phyloP scores from a whole-genome alignment of 2,113 vertebrate genomes.

The Saccopteryx bilineata region DNA sequence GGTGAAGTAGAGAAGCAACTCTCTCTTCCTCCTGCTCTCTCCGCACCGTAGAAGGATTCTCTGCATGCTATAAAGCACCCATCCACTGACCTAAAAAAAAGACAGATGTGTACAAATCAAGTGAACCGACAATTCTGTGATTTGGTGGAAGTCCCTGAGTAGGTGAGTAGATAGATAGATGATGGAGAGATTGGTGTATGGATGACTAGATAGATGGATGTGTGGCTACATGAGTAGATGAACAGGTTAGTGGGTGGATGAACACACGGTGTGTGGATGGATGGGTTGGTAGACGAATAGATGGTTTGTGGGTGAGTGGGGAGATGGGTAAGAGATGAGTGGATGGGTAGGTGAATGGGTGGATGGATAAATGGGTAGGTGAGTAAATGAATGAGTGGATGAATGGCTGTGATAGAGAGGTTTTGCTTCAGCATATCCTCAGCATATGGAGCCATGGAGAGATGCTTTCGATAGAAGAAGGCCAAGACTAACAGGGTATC shows the following conservation, averaged over 20 bases:
- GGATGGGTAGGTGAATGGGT: background rate
- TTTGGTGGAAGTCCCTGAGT: background rate
- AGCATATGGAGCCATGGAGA: rapidly evolving
- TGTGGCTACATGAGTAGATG: background rate
- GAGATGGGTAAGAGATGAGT: no score
- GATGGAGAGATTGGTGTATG: rapidly evolving
- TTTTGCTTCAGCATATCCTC: background rate
- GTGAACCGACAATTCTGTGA: background rate
- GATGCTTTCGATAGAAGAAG: background rate
- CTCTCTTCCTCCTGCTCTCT: background rate
- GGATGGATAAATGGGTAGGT: background rate
- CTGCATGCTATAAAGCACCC: no score
- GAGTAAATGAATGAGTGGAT: background rate
- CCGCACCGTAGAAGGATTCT: background rate
- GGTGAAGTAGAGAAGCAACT: rapidly evolving
- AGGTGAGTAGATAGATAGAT: background rate
- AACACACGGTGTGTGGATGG: no score
- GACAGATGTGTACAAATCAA: no score
- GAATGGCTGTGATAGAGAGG: background rate
- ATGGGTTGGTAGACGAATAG: rapidly evolving
- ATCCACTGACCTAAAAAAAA: background rate
- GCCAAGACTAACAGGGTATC: rapidly evolving
- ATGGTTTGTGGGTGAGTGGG: no score
- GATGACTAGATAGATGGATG: background rate
- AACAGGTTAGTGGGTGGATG: rapidly evolving